Conservation (phyloP, 1,140 invertebrate species). For the Trialeurodes vaporariorum region DNA sequence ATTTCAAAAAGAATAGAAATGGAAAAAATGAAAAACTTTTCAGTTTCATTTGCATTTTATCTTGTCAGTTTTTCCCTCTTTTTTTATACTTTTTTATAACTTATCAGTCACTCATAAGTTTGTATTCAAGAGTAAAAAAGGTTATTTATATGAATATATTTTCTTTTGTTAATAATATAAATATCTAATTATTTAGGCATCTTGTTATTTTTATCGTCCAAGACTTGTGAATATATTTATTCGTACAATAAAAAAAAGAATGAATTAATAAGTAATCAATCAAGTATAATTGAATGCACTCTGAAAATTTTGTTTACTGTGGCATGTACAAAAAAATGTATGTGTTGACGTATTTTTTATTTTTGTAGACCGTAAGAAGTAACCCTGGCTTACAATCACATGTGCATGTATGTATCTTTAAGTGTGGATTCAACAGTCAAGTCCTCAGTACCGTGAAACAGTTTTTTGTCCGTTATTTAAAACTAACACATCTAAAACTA, state of each 20-base stretch:
- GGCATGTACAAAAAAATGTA: background rate
- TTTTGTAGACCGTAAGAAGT: background rate
- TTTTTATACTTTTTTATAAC: background rate
- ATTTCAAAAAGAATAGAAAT: background rate
- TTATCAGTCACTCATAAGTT: background rate
- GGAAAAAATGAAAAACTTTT: background rate
- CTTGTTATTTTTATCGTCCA: background rate
- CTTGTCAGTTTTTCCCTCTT: too few relatives aligned
- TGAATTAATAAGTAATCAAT: background rate
- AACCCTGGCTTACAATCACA: background rate
- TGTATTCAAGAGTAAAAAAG: background rate
- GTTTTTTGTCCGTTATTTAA: too few relatives aligned
- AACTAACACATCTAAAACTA: too few relatives aligned
- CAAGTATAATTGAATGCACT: background rate
- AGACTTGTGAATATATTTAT: background rate
- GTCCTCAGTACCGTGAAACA: too few relatives aligned
- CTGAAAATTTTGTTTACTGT: too few relatives aligned
- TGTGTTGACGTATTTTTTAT: too few relatives aligned
- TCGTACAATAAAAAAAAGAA: background rate
- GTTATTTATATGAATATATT: background rate
- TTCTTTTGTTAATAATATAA: background rate
- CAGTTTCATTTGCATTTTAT: background rate
- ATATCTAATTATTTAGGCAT: conserved; percentile 1
- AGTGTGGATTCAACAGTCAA: too few relatives aligned
- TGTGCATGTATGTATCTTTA: background rate